Percentiles rank a stretch among this genome's conserved stretches.
Evolutionary conservation across 2,888 invertebrate genomes (phyloP).

Genomic region (Stratiomys singularior): DNA sequence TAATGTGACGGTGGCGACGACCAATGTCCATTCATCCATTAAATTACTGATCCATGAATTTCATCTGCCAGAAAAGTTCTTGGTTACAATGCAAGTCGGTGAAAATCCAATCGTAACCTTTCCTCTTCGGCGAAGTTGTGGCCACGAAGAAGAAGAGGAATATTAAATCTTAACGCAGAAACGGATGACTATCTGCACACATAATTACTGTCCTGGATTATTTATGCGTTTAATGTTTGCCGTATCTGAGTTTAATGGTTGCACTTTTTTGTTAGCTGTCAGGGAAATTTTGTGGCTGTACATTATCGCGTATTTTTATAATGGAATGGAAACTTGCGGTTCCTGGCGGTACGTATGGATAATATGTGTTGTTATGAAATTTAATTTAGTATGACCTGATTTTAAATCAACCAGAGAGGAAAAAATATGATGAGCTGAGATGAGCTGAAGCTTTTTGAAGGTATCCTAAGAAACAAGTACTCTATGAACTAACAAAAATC

Average conservation of each 20-base stretch:
- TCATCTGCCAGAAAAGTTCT: not conserved
- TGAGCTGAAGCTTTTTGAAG: no score
- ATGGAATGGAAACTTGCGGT: no score
- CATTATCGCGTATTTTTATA: no score
- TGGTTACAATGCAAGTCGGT: not conserved
- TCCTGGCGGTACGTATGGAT: no score
- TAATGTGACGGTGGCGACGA: not conserved
- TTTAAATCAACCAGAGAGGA: no score
- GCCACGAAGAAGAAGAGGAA: not conserved
- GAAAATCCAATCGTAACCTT: not conserved
- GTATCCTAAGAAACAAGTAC: no score
- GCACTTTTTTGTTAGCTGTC: not conserved
- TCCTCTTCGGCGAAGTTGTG: conserved; percentile 5
- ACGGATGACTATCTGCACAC: conserved; percentile 18
- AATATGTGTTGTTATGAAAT: no score
- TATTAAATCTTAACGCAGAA: not conserved
- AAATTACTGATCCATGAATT: conserved; percentile 18
- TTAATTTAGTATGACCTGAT: no score
- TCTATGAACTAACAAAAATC: no score
- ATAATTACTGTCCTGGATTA: conserved; percentile 49
- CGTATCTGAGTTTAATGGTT: conserved; percentile 40
- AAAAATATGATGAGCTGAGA: no score
- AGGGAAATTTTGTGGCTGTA: no score
- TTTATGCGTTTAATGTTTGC: conserved; percentile 44
- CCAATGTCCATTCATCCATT: not conserved